Percentiles rank a stretch among this genome's conserved stretches.
These are phyloP conservation scores for Hippoglossus stenolepis DNA, from an alignment of 2,113 vertebrate species.

Conservation along the genomic window DNA sequence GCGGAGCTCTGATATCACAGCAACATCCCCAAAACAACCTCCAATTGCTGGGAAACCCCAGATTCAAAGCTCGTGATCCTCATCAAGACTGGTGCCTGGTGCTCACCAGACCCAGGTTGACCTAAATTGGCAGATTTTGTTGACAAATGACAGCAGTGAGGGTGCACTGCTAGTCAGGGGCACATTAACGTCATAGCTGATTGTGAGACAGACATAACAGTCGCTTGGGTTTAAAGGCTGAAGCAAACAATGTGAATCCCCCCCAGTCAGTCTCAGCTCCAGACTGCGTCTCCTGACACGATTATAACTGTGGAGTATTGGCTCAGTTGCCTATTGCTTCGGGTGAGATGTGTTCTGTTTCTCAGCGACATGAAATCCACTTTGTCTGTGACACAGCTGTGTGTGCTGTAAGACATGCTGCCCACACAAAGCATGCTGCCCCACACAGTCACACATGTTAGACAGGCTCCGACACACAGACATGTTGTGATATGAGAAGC, in stretches of 20 bases:
- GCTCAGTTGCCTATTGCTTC: conserved; percentile 37
- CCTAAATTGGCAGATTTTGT: not conserved
- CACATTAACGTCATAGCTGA: not conserved
- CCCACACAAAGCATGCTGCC: conserved; percentile 39
- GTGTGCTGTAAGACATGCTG: conserved; percentile 34
- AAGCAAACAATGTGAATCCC: conserved; percentile 30
- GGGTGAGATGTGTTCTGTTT: conserved; percentile 41
- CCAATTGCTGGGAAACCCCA: too few species aligned
- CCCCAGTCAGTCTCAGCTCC: conserved; percentile 29
- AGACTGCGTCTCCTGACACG: conserved; percentile 43
- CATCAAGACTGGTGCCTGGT: not conserved
- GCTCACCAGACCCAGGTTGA: not conserved
- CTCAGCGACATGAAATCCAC: conserved; percentile 51
- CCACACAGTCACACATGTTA: conserved; percentile 9
- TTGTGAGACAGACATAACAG: conserved; percentile 9
- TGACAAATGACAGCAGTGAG: not conserved
- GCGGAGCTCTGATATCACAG: too few species aligned
- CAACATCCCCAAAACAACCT: too few species aligned
- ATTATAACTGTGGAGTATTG: conserved; percentile 41
- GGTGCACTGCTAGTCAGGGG: not conserved
- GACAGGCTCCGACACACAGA: not conserved
- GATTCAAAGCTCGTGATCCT: not conserved
- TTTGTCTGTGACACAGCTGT: conserved; percentile 42
- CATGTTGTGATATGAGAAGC: not conserved
- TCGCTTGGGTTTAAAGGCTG: conserved; percentile 23